Evolutionary conservation across 2,888 invertebrate genomes (phyloP).

Genomic region (Sipha maydis): DNA sequence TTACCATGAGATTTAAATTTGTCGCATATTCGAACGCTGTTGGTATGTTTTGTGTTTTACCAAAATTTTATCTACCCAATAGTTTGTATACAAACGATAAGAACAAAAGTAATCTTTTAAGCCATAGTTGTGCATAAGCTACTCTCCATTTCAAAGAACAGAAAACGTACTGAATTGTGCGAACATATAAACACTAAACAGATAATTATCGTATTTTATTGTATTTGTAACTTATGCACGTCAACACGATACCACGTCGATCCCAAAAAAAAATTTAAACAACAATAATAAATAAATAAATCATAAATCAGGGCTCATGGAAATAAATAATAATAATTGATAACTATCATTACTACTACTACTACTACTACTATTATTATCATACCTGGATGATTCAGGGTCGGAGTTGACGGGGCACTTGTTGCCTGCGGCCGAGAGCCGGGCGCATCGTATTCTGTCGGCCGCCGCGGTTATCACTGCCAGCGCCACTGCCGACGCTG

Average conservation of each 20-base stretch:
- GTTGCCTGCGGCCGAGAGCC: constrained; percentile 61
- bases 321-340: neutral
- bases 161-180: too few species aligned
- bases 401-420: constrained; percentile 61
- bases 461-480: constrained; percentile 61
- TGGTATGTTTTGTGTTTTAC: too few species aligned
- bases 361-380: neutral
- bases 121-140: too few species aligned
- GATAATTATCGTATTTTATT: too few species aligned
- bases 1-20: too few species aligned
- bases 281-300: neutral
- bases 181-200: too few species aligned
- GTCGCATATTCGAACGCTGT: too few species aligned
- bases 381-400: constrained; percentile 58
- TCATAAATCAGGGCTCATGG: neutral
- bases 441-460: constrained; percentile 62
- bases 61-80: too few species aligned
- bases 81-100: too few species aligned
- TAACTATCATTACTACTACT: too few species aligned
- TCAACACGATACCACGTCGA: neutral
- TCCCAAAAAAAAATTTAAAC: neutral
- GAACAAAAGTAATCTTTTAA: too few species aligned
- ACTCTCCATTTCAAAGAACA: too few species aligned
- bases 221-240: neutral
- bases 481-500: constrained; percentile 35